phyloP scores from a whole-genome alignment of 2,113 vertebrate species.

The Benitochromis conjunctus region DNA sequence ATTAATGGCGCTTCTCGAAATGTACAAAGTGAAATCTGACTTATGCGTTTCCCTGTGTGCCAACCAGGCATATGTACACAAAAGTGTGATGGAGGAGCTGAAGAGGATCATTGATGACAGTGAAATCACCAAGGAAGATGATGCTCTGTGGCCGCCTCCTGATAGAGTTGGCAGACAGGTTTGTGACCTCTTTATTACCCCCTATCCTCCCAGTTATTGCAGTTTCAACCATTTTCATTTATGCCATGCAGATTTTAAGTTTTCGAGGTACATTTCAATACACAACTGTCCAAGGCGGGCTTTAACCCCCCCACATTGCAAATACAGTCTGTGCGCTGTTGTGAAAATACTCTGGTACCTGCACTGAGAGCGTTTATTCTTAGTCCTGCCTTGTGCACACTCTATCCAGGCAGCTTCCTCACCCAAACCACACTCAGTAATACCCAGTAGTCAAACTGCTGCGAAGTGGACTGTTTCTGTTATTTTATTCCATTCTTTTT shows the following conservation, averaged over 20 bases:
- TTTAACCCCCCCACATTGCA: background rate
- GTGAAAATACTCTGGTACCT: background rate
- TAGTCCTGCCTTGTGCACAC: background rate
- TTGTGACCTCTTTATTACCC: constrained; percentile 10
- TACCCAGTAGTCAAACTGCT: no score
- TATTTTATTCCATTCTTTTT: background rate
- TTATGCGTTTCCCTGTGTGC: background rate
- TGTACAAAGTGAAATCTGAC: background rate
- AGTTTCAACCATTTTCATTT: background rate
- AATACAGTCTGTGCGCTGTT: background rate
- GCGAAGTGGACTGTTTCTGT: background rate
- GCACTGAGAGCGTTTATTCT: background rate
- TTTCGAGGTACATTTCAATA: background rate
- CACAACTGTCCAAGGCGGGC: background rate
- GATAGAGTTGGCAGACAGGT: constrained; percentile 97
- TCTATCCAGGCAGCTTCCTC: background rate
- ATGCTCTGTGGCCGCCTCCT: constrained; percentile 94
- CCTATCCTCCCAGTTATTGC: background rate
- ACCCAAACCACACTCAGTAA: background rate
- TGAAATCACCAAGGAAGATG: constrained; percentile 98
- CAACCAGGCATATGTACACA: constrained; percentile 92
- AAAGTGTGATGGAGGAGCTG: constrained; percentile 98
- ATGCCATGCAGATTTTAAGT: background rate
- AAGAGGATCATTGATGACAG: constrained; percentile 98
- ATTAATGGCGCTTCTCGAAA: background rate